phyloP scores from a whole-genome alignment of 2,888 invertebrate genomes.

The Temnothorax rugatulus region DNA sequence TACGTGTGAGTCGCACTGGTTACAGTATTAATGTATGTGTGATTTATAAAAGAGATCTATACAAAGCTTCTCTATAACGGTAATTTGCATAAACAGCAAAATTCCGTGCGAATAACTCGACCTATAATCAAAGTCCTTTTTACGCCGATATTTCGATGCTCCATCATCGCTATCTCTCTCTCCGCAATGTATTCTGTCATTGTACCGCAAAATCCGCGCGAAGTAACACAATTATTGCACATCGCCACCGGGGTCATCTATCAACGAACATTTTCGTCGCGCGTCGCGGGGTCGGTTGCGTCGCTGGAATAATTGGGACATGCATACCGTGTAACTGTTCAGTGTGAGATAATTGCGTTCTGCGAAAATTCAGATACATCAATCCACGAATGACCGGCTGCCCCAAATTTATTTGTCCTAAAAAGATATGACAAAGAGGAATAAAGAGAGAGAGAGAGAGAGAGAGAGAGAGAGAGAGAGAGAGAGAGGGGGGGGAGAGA shows the following conservation, averaged over 20 bases:
- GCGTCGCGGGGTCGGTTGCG: constrained; percentile 6
- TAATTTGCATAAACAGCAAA: constrained; percentile 13
- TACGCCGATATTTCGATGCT: constrained; percentile 4
- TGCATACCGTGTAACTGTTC: constrained; percentile 12
- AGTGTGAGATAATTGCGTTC: constrained; percentile 42
- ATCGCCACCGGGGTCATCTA: constrained; percentile 29
- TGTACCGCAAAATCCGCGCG: constrained; percentile 38
- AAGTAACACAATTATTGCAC: constrained; percentile 50
- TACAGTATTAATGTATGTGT: not conserved
- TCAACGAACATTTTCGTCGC: constrained; percentile 49
- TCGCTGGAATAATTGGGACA: constrained; percentile 41
- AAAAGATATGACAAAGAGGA: not conserved
- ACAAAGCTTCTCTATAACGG: not conserved
- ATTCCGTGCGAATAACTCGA: not conserved
- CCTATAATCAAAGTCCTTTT: constrained; percentile 29
- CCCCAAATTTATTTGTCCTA: constrained; percentile 20
- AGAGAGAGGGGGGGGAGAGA: no score
- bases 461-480: no score
- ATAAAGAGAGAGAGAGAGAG: not conserved
- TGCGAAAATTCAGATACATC: constrained; percentile 36
- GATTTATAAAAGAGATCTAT: not conserved
- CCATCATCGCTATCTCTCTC: constrained; percentile 2
- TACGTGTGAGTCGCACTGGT: no score
- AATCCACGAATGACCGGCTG: constrained; percentile 26
- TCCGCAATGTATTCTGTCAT: not conserved